Evolutionary conservation across 2,113 vertebrate genomes (phyloP), one percentile per base, ranked within the genome.

Genomic region (Calcarius ornatus): DNA sequence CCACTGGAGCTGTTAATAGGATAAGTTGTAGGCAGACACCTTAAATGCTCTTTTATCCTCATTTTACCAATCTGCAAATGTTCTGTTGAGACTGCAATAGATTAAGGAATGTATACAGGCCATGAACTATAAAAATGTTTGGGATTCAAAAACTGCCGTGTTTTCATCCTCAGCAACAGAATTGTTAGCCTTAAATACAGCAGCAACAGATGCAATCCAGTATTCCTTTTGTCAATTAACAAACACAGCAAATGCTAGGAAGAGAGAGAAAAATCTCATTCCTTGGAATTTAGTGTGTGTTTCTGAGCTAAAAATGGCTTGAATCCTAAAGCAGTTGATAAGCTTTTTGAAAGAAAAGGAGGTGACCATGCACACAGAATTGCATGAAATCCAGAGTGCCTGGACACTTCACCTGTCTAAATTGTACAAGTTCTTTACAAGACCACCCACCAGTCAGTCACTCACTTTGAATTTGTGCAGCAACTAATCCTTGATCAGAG

Each of bases 211-310:
- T 90, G 51, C 81, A 88, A 83, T 70, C 47, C 60, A 78, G 25
- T 50, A 43, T 86, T 83, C 60, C 54, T 88, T 96, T 90, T 93
- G 66, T 92, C 72, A 59, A 50, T 85, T 92, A 88, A 75, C n/a
- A 91, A 87, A 88, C 75, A 71, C 24, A 94, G 60, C 9, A 14
- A 94, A 77, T 92, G 79, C 66, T 77, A 37, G 42, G 40, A 69
- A 92, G 61, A 80, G 48, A 61, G 72, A 94, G 31, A 64, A 77
- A 60, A 93, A 48, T 35, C n/a, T 81, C 21, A 35, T 81, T 90
- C 80, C 48, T 65, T 83, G 65, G 76, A 92, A 86, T 71, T 68
- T 45, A 60, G 48, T 81, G 70, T 35, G 28, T 66, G 24, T 93
- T 94, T 85, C 85, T 76, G 43, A 84, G 65, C 72, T 96, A 81